phyloP scores from a whole-genome alignment of 2,888 invertebrate genomes.

The Cheilosia vulpina region DNA sequence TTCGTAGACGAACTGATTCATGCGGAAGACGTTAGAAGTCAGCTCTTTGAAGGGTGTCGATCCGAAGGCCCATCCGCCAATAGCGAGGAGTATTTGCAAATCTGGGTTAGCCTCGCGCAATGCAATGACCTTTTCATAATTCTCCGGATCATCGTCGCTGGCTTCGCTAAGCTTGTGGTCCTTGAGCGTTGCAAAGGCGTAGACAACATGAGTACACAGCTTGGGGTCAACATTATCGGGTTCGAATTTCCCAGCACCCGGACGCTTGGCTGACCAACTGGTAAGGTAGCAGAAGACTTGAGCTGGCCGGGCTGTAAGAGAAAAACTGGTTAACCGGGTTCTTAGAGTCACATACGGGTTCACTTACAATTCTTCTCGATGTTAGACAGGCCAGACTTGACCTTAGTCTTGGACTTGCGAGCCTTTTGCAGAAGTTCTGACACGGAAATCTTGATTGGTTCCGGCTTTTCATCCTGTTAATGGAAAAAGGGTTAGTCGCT shows the following conservation, averaged over 20 bases:
- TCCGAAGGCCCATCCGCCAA: constrained; percentile 98
- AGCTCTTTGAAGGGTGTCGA: constrained; percentile 97
- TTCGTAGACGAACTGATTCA: constrained; percentile 98
- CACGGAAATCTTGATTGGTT: constrained; percentile 90
- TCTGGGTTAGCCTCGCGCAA: constrained; percentile 94
- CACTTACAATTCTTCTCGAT: constrained; percentile 87
- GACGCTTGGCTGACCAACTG: constrained; percentile 97
- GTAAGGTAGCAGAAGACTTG: constrained; percentile 98
- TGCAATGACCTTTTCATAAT: constrained; percentile 93
- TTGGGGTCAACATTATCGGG: constrained; percentile 95
- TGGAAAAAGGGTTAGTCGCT: constrained; percentile 14
- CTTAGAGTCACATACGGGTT: no score
- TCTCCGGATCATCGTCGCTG: constrained; percentile 92
- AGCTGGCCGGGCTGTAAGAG: constrained; percentile 89
- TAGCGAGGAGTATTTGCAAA: constrained; percentile 92
- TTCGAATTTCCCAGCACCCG: constrained; percentile 93
- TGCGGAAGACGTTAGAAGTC: constrained; percentile 94
- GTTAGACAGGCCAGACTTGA: constrained; percentile 84
- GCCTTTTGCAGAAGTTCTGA: constrained; percentile 88
- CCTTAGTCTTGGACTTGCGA: constrained; percentile 88
- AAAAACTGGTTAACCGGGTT: not conserved
- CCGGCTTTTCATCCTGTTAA: constrained; percentile 87
- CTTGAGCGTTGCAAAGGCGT: constrained; percentile 96
- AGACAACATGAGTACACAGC: constrained; percentile 97
- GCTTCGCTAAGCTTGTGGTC: constrained; percentile 92